Evolutionary conservation across 2,888 invertebrate genomes (phyloP).

Genomic region (Eupithecia inturbata): DNA sequence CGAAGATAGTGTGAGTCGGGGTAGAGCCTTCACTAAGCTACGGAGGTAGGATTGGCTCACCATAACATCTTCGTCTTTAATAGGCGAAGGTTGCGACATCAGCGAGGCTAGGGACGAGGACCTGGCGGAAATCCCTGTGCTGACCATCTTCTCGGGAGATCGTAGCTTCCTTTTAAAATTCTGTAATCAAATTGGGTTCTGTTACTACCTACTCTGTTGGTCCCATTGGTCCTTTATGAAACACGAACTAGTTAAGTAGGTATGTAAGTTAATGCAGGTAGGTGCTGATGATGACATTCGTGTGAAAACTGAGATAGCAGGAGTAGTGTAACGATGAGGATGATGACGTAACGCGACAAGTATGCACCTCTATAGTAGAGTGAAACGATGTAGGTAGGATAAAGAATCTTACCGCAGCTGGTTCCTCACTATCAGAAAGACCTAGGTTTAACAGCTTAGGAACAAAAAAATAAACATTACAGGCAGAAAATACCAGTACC

Average conservation of each 20-base stretch:
- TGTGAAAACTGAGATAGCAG: background rate
- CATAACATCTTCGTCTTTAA: constrained; percentile 63
- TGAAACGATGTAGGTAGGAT: background rate
- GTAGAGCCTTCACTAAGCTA: too few species aligned
- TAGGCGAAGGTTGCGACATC: constrained; percentile 63
- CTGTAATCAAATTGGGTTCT: constrained; percentile 62
- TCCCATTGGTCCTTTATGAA: background rate
- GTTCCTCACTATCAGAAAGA: constrained; percentile 75
- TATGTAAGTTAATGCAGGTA: background rate
- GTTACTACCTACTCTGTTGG: background rate
- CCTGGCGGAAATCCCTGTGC: constrained; percentile 69
- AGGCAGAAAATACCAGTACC: background rate
- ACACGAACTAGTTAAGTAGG: background rate
- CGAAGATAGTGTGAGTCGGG: too few species aligned
- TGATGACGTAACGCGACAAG: background rate
- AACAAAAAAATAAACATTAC: constrained; percentile 45
- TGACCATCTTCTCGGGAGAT: constrained; percentile 80
- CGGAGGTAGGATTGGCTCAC: constrained; percentile 46
- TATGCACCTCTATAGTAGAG: background rate
- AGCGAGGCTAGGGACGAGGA: constrained; percentile 77
- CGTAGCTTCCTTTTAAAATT: constrained; percentile 86
- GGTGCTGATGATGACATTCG: background rate
- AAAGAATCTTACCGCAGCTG: constrained; percentile 64
- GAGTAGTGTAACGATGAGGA: background rate
- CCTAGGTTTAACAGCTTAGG: constrained; percentile 72